Evolutionary conservation across 2,113 vertebrate genomes (phyloP).

Genomic region (Larimichthys crocea): DNA sequence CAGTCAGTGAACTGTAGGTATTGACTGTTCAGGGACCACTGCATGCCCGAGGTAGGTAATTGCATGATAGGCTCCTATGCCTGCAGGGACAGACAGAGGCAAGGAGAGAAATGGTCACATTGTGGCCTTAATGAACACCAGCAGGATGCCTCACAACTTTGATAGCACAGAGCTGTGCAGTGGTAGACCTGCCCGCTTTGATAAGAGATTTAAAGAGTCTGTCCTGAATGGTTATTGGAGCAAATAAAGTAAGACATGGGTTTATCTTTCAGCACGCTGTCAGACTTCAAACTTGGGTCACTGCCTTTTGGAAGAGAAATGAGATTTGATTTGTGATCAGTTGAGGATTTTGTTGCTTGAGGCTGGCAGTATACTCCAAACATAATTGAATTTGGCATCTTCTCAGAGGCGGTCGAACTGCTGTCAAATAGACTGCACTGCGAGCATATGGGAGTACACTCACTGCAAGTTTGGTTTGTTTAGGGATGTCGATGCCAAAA

Average conservation of each 20-base stretch:
- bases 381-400: conserved; percentile 65
- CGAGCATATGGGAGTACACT: conserved; percentile 15
- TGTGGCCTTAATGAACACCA: conserved; percentile 64
- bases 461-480: conserved; percentile 32
- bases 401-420: conserved; percentile 56
- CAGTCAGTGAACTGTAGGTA: conserved; percentile 64
- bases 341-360: conserved; percentile 49
- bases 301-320: conserved; percentile 51
- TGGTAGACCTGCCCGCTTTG: conserved; percentile 40
- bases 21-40: conserved; percentile 63
- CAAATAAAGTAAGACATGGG: conserved; percentile 42
- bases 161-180: conserved; percentile 28
- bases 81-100: conserved; percentile 58
- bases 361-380: conserved; percentile 42
- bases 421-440: conserved; percentile 45
- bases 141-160: conserved; percentile 46
- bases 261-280: conserved; percentile 47
- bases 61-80: conserved; percentile 55
- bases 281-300: conserved; percentile 46
- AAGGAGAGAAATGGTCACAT: conserved; percentile 51
- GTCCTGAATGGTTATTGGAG: conserved; percentile 52
- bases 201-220: conserved; percentile 51
- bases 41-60: conserved; percentile 56
- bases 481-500: conserved; percentile 34
- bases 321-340: conserved; percentile 67